These are phyloP conservation scores for Aurelia sp. DNA, from an alignment of 30 jellyfish, hydroid and myxozoan species.

Conservation along the genomic window DNA sequence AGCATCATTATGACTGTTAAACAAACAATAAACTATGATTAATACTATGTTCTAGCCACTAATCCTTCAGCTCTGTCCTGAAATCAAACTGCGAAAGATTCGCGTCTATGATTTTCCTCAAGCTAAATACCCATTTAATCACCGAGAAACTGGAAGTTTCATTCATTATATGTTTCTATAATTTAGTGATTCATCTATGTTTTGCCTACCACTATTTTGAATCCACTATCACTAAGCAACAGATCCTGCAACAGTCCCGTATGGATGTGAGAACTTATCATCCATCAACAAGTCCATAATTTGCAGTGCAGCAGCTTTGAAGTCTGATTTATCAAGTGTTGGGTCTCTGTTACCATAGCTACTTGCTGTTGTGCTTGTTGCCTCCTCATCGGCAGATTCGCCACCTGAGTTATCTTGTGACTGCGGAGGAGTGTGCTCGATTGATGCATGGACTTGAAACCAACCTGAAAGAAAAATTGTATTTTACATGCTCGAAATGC, in stretches of 20 bases:
- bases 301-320: constrained; percentile 88
- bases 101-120: no score
- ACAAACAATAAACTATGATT: no score
- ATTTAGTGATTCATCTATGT: no score
- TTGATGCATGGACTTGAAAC: constrained; percentile 84
- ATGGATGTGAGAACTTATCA: constrained; percentile 97
- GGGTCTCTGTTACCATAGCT: constrained; percentile 50
- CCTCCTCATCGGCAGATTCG: constrained; percentile 79
- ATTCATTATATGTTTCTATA: no score
- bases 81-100: no score
- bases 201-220: no score
- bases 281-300: constrained; percentile 80
- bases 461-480: constrained; percentile 63
- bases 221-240: constrained; percentile 66
- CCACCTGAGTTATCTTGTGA: constrained; percentile 62
- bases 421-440: constrained; percentile 43
- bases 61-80: no score
- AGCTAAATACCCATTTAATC: no score
- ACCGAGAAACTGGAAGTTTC: no score
- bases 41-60: no score
- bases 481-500: no score
- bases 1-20: no score
- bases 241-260: constrained; percentile 99
- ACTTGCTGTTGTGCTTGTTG: constrained; percentile 65
- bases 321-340: constrained; percentile 72